Base-by-base conservation (phyloP, 2,113 vertebrate genomes). In the Hassar affinis region DNA sequence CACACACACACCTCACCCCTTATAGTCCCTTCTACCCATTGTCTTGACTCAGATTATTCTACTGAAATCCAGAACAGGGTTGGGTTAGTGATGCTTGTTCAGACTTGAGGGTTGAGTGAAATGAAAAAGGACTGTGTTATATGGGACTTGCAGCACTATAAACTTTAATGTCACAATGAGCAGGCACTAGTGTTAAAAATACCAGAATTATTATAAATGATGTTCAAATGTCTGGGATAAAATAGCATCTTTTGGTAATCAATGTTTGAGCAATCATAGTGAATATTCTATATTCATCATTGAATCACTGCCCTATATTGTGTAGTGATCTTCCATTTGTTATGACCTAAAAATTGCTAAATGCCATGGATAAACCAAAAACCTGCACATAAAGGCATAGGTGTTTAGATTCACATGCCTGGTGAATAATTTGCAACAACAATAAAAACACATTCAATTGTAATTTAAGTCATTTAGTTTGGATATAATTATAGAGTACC, bases 31-130 rank as follows among this genome's bases (percentile, higher is more conserved):
- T 57, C 27, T 59, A 18, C 27, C 76, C 27, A 91, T 93, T 93
- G 90, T 93, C 82, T 90, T 83, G 30, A 81, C 80, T 85, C 89
- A 88, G 89, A 92, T 91, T 92, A 86, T 89, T 89, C 92, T 93
- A 92, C 84, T 91, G 82, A 91, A 88, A 89, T 87, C 90, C 62
- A 84, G 68, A 54, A 78, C 84, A 90, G 56, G 86, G 89, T 85
- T 80, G 78, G 90, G 88, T 89, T 89, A 90, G 83, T 85, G 56
- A 27, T n/a, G 47, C 88, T 57, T 85, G 84, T 84, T 84, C 77
- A 84, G 82, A 85, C 86, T 85, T 85, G 82, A 82, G 75, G 11
- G 45, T 56, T 64, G 17, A 49, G 27, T 79, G 1, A 77, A 79
- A 57, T 71, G 59, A 78, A 82, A 76, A 14, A 30, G 22, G 61